These are phyloP conservation scores for Syrista parreyssii DNA, from an alignment of 2,888 invertebrate species.

Conservation along the genomic window DNA sequence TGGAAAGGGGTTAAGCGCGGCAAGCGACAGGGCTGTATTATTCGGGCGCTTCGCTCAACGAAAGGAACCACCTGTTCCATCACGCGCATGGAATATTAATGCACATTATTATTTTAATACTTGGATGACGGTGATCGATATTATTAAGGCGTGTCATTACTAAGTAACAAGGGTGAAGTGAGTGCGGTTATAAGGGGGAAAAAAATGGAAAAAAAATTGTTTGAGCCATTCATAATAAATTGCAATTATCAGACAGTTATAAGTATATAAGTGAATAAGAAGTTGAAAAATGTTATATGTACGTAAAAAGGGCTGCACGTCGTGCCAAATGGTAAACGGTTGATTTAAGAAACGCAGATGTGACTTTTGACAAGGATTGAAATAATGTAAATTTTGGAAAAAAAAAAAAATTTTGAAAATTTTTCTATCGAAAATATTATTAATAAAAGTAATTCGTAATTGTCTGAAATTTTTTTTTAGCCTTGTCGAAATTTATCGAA, in stretches of 20 bases:
- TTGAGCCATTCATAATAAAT: neutral
- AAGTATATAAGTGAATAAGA: too few relatives aligned
- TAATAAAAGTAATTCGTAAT: neutral
- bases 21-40: constrained; percentile 20
- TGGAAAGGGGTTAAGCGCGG: neutral
- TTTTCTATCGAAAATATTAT: too few relatives aligned
- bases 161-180: neutral
- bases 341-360: too few relatives aligned
- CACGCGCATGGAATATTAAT: constrained; percentile 21
- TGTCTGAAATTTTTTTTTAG: neutral
- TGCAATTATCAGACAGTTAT: neutral
- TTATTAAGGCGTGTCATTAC: neutral
- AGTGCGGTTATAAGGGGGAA: neutral
- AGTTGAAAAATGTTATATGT: too few relatives aligned
- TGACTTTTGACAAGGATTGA: too few relatives aligned
- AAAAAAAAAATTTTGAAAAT: too few relatives aligned
- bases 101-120: constrained; percentile 18
- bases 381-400: too few relatives aligned
- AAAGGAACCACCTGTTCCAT: constrained; percentile 23
- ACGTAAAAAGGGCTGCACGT: too few relatives aligned
- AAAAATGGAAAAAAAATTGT: too few relatives aligned
- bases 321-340: too few relatives aligned
- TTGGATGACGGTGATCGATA: constrained; percentile 9
- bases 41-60: constrained; percentile 9
- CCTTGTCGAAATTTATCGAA: neutral